These are phyloP conservation scores for Eulimnadia texana DNA, from an alignment of 1,140 invertebrate species.

Conservation along the genomic window DNA sequence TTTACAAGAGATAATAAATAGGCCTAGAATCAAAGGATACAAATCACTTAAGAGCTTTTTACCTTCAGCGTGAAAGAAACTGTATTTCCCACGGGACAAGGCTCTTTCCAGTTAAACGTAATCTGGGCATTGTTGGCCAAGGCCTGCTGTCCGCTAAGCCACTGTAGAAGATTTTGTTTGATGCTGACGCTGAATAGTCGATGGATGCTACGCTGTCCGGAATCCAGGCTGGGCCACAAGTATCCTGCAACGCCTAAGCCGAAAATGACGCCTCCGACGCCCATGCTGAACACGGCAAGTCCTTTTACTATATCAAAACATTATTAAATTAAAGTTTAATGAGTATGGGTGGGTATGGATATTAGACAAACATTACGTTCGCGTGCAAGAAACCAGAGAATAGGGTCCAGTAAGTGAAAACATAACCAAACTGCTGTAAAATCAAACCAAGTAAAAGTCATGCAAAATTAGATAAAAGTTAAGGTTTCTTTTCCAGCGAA, in stretches of 20 bases:
- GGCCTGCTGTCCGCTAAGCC: constrained; percentile 63
- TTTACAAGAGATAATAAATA: constrained; percentile 1
- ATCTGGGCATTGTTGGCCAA: constrained; percentile 73
- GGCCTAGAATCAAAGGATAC: constrained; percentile 9
- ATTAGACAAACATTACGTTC: neutral
- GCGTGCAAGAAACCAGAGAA: neutral
- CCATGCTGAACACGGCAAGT: neutral
- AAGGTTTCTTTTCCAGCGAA: neutral
- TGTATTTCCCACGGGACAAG: constrained; percentile 69
- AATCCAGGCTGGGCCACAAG: neutral
- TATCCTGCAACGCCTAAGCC: neutral
- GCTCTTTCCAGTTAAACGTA: constrained; percentile 71
- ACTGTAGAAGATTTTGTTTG: constrained; percentile 28
- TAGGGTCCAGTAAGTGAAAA: neutral
- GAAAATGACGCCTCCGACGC: neutral
- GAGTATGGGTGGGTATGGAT: neutral
- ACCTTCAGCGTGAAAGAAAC: constrained; percentile 73
- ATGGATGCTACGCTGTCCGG: neutral
- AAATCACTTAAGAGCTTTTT: constrained; percentile 21
- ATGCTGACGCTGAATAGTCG: neutral
- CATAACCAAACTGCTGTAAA: neutral
- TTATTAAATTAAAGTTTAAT: neutral
- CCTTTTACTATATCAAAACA: neutral
- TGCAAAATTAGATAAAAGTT: constrained; percentile 2
- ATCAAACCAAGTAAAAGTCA: neutral